Evolutionary conservation across 2,888 invertebrate genomes (phyloP).

Genomic region (Sericinus montela): DNA sequence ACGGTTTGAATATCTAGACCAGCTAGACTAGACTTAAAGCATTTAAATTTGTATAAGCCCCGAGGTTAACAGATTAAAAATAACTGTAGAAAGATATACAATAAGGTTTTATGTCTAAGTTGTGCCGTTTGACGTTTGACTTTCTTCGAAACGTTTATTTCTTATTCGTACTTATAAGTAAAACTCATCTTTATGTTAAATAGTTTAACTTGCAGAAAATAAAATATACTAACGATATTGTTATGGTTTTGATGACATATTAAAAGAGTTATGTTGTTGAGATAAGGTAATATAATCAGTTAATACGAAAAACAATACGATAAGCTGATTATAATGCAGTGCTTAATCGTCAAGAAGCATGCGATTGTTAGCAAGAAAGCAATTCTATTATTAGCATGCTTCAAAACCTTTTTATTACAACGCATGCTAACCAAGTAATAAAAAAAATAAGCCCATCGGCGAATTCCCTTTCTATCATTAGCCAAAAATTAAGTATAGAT

Average conservation of each 20-base stretch:
- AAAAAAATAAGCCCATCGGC: constrained; percentile 35
- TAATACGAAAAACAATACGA: constrained; percentile 5
- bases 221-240: constrained; percentile 9
- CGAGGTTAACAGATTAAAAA: no score
- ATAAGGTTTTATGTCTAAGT: no score
- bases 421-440: constrained; percentile 42
- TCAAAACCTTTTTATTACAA: constrained; percentile 64
- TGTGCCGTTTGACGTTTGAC: no score
- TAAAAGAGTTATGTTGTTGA: constrained; percentile 11
- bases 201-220: neutral
- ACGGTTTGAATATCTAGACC: no score
- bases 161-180: neutral
- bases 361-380: constrained; percentile 59
- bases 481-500: neutral
- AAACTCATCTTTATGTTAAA: neutral
- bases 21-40: no score
- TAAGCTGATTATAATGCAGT: constrained; percentile 7
- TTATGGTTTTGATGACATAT: constrained; percentile 3
- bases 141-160: neutral
- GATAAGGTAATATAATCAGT: constrained; percentile 8
- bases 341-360: constrained; percentile 56
- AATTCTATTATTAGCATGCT: constrained; percentile 70
- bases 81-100: no score
- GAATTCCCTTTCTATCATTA: neutral
- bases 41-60: no score